Percentiles rank a stretch among this genome's conserved stretches.
Conservation (phyloP, 2,888 invertebrate species). For the Patella ulyssiponensis region DNA sequence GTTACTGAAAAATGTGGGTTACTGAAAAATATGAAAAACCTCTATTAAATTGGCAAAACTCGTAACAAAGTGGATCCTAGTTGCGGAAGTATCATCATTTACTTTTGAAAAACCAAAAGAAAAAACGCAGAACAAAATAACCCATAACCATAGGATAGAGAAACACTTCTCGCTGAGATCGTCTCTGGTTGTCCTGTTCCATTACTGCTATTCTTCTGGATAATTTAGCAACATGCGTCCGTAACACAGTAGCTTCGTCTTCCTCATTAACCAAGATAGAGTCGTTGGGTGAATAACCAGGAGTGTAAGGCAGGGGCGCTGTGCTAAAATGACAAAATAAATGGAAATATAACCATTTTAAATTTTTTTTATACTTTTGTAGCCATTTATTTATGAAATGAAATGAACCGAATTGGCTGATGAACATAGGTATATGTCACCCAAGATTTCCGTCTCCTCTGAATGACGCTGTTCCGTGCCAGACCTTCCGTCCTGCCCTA, state of each 20-base stretch:
- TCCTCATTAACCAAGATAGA: conserved; percentile 60
- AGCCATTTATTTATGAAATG: neutral
- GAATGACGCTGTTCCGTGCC: too few relatives aligned
- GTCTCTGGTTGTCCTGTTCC: conserved; percentile 87
- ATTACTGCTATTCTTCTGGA: conserved; percentile 89
- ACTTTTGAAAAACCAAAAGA: conserved; percentile 53
- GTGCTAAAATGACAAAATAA: conserved; percentile 28
- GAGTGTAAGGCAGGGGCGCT: conserved; percentile 48
- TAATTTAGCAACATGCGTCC: conserved; percentile 80
- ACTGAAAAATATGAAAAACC: too few relatives aligned
- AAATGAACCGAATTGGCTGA: too few relatives aligned
- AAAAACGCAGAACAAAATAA: conserved; percentile 85
- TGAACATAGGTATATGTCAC: too few relatives aligned
- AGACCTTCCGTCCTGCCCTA: too few relatives aligned
- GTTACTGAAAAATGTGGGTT: too few relatives aligned
- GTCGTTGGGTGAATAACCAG: conserved; percentile 55
- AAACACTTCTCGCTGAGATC: conserved; percentile 89
- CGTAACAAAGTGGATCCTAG: too few relatives aligned
- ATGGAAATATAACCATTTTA: neutral
- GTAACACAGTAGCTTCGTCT: conserved; percentile 53
- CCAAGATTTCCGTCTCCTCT: too few relatives aligned
- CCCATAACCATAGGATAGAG: conserved; percentile 87
- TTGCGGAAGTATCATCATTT: conserved; percentile 32
- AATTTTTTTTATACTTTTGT: neutral
- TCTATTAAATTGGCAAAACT: too few relatives aligned